phyloP scores from a whole-genome alignment of 1,140 invertebrate genomes.

The Charaxes varanes region DNA sequence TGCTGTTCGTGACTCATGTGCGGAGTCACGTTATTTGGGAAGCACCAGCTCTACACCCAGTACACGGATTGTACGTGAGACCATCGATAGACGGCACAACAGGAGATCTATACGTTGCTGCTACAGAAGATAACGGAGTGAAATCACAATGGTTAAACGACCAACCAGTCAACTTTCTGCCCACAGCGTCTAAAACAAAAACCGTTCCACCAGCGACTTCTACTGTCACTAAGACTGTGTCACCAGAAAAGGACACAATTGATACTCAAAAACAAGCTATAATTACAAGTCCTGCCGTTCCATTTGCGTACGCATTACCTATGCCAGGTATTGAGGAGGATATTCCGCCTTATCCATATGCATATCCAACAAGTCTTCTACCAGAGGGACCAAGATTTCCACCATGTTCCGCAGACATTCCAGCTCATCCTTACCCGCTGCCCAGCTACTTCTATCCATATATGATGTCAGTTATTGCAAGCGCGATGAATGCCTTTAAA shows the following conservation, averaged over 20 bases:
- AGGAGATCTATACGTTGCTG: constrained; percentile 61
- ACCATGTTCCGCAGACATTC: constrained; percentile 15
- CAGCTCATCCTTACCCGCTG: constrained; percentile 25
- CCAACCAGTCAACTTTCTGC: constrained; percentile 49
- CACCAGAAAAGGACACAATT: constrained; percentile 31
- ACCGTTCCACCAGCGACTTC: constrained; percentile 26
- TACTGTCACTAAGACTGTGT: constrained; percentile 18
- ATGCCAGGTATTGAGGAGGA: constrained; percentile 24
- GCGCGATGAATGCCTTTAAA: constrained; percentile 35
- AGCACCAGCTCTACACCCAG: constrained; percentile 37
- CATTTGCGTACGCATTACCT: constrained; percentile 43
- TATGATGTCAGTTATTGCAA: constrained; percentile 46
- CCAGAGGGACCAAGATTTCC: constrained; percentile 18
- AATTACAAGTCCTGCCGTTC: constrained; percentile 31
- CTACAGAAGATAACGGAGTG: constrained; percentile 51
- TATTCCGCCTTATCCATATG: constrained; percentile 31
- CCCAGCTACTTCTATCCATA: constrained; percentile 55
- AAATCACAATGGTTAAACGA: constrained; percentile 57
- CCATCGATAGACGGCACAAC: constrained; percentile 54
- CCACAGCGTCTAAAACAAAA: constrained; percentile 26
- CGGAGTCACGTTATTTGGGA: constrained; percentile 27
- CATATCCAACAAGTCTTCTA: constrained; percentile 13
- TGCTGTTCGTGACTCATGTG: constrained; percentile 1
- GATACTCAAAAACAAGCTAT: constrained; percentile 38
- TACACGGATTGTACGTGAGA: constrained; percentile 53